Base-by-base conservation (phyloP, 2,888 invertebrate genomes). In the Notodonta dromedarius region DNA sequence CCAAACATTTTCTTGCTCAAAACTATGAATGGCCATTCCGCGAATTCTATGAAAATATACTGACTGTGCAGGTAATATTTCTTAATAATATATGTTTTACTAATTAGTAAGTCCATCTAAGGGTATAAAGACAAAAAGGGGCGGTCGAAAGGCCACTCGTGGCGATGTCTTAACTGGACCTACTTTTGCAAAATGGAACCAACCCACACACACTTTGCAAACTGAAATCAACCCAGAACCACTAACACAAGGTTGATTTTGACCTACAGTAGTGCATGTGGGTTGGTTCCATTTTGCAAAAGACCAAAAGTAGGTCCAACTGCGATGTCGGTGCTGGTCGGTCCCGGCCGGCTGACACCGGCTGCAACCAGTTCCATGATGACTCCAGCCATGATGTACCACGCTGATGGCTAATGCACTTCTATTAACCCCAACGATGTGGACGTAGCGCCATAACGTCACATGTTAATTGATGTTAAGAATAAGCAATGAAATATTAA, bases 31-130 rank as follows among this genome's bases (percentile, higher is more conserved):
- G 11, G 9, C 42, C 9, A 42, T 42, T 11, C 42, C 11, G 9
- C 11, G 4, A 11, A 42, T 42, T 42, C 42, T 11, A 11, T 42
- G 11, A 11, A 42, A 42, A 11, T 11, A 11, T 11, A 11, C 42
- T 12, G 12, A 12, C 42, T 12, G 40, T 40, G 8, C 6, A 42
- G 4, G 16, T 9, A n/a, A 6, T 32, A 16, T 54, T 54, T 54
- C 39, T 7, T n/a, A 39, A 54, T 54, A 51, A 58, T 65, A 62
- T 66, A 59, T 63, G 62, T 63, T 65, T 46, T 67, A 72, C 71
- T 77, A 79, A 84, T 86, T 88, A 61, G 73, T 76, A 80, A 72
- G 76, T 82, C 87, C 87, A 77, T 86, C 62, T 83, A 79, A 54
- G 83, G 65, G 73, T 71, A 70, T 70, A 65, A 76, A 82, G 71